A percentile compares a stretch with the other conserved stretches of the same genome.
phyloP scores from a whole-genome alignment of 2,797 vertebrate species.

The Setipinna tenuifilis region DNA sequence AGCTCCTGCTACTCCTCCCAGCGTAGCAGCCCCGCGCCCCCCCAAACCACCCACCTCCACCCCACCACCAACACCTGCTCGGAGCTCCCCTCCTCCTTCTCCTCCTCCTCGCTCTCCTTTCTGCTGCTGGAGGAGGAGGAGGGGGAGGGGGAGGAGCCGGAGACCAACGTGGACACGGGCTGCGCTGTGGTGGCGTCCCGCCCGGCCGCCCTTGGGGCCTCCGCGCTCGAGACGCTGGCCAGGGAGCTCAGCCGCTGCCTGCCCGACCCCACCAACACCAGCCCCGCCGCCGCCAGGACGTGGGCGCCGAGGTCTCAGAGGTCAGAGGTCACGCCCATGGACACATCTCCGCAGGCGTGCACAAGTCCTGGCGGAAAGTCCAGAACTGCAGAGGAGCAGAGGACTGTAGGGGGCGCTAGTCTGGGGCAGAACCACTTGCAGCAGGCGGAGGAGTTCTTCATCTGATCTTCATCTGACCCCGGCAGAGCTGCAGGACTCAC shows the following conservation, averaged over 20 bases:
- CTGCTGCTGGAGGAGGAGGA: conserved; percentile 68
- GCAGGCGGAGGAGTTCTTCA: conserved; percentile 87
- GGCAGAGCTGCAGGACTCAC: too few species aligned
- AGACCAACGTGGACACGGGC: conserved; percentile 90
- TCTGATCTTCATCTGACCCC: conserved; percentile 68
- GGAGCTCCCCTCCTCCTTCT: conserved; percentile 39
- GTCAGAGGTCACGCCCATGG: conserved; percentile 7
- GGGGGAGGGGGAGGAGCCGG: conserved; percentile 65
- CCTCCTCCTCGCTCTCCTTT: conserved; percentile 57
- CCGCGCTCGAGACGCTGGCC: conserved; percentile 61
- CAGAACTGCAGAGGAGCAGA: conserved; percentile 47
- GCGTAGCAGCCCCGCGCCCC: conserved; percentile 53
- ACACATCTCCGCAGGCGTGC: not conserved
- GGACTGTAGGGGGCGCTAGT: conserved; percentile 8
- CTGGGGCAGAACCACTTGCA: conserved; percentile 31
- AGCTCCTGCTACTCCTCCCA: conserved; percentile 71
- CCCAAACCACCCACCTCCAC: not conserved
- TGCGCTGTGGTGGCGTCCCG: conserved; percentile 50
- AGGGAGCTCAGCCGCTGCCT: conserved; percentile 66
- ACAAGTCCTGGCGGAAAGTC: not conserved
- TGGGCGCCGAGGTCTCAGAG: conserved; percentile 11
- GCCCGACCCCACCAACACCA: conserved; percentile 13
- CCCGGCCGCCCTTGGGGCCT: conserved; percentile 56
- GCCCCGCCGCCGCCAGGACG: not conserved
- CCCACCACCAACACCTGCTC: conserved; percentile 38